Conservation (phyloP, 2,797 vertebrate species). For the Phalanger gymnotis region DNA sequence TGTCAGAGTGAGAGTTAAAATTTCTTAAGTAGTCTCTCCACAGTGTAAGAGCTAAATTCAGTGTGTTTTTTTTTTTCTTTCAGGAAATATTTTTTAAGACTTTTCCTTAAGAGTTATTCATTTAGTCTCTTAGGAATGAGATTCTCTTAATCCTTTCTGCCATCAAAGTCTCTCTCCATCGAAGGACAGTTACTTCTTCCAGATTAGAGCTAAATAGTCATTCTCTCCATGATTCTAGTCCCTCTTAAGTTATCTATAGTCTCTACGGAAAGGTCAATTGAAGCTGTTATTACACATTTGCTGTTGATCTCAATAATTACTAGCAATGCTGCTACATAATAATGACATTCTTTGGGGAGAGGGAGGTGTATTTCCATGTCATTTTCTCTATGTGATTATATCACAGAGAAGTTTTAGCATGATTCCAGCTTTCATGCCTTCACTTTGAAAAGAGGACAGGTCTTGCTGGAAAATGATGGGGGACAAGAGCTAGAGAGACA, state of each 20-base stretch:
- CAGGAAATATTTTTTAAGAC: not conserved
- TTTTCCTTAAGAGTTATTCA: not conserved
- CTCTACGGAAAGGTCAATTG: not conserved
- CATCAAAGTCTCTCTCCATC: not conserved
- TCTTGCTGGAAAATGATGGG: not conserved
- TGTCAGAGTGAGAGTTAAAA: not conserved
- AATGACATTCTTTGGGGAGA: not conserved
- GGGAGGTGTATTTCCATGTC: not conserved
- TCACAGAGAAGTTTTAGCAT: not conserved
- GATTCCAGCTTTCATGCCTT: not conserved
- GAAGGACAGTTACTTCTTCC: not conserved
- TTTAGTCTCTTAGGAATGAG: not conserved
- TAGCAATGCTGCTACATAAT: not conserved
- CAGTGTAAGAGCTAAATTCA: not conserved
- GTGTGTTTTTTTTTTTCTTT: not conserved
- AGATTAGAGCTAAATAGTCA: not conserved
- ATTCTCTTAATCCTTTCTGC: not conserved
- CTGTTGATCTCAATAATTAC: not conserved
- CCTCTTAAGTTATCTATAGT: not conserved
- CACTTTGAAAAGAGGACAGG: not conserved
- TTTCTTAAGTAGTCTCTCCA: not conserved
- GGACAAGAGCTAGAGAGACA: not conserved
- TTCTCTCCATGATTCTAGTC: not conserved
- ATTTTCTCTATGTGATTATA: not conserved
- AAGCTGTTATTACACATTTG: not conserved